Conservation (phyloP, 2,888 invertebrate species). For the Xanthia icteritia region DNA sequence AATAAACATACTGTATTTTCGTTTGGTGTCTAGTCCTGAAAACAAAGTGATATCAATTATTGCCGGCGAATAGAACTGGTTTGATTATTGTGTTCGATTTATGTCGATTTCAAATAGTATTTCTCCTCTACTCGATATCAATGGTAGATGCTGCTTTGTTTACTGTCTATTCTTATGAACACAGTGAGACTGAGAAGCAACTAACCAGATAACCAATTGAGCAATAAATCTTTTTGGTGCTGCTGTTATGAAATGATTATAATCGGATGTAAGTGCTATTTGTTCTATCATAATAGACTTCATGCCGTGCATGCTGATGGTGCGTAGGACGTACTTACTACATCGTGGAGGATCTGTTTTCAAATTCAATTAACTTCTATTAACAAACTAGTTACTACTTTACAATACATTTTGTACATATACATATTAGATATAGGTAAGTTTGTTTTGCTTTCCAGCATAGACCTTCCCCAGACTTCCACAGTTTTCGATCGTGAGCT, state of each 20-base stretch:
- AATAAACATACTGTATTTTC: conserved; percentile 9
- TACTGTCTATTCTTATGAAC: neutral
- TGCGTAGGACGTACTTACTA: too few species aligned
- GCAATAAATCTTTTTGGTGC: too few species aligned
- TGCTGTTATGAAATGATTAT: neutral
- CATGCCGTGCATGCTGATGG: neutral
- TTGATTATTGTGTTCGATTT: neutral
- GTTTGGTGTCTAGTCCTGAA: too few species aligned
- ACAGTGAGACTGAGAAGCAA: neutral
- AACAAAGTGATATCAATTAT: neutral
- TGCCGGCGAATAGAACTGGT: neutral
- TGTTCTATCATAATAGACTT: neutral
- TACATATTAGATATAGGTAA: neutral
- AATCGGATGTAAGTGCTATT: neutral
- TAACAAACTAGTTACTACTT: neutral
- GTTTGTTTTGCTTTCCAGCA: neutral
- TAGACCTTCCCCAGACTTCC: neutral
- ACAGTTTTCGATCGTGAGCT: neutral
- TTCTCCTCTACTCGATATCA: neutral
- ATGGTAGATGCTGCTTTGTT: neutral
- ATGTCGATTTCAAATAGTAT: neutral
- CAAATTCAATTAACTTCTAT: neutral
- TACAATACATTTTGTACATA: neutral
- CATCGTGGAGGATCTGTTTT: neutral
- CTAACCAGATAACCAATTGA: too few species aligned